Evolutionary conservation across 2,888 invertebrate species (phyloP).

Genomic region (Pristionchus fissidentatus): DNA sequence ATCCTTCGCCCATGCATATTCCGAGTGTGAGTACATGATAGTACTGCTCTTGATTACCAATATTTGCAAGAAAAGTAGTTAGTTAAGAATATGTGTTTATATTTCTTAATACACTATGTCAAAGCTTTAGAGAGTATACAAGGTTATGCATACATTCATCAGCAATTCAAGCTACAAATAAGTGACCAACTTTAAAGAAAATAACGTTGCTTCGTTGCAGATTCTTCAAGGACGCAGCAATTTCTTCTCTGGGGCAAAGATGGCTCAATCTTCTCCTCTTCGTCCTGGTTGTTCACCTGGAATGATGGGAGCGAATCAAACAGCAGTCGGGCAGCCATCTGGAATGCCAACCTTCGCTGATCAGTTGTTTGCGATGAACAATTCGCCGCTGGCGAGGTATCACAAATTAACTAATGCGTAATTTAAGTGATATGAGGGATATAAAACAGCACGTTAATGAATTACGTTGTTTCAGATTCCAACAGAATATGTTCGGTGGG

Average conservation of each 20-base stretch:
- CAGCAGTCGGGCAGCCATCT: background rate
- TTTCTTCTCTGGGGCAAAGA: background rate
- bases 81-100: too few species aligned
- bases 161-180: too few species aligned
- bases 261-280: background rate
- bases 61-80: too few species aligned
- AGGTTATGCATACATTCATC: too few species aligned
- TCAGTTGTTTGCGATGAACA: background rate
- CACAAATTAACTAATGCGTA: background rate
- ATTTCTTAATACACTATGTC: too few species aligned
- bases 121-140: too few species aligned
- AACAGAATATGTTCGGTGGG: background rate
- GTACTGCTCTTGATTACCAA: too few species aligned
- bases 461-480: background rate
- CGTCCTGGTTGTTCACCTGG: background rate
- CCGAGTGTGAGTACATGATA: conserved; percentile 1
- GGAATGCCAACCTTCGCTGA: background rate
- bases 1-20: conserved; percentile 16
- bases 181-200: too few species aligned
- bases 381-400: conserved; percentile 8
- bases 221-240: conserved; percentile 7
- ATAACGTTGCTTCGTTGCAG: too few species aligned
- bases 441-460: background rate
- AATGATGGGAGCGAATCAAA: background rate
- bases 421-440: too few species aligned